Percentiles rank a stretch among this genome's conserved stretches.
phyloP scores from a whole-genome alignment of 1,140 invertebrate genomes.

The Monochamus saltuarius region DNA sequence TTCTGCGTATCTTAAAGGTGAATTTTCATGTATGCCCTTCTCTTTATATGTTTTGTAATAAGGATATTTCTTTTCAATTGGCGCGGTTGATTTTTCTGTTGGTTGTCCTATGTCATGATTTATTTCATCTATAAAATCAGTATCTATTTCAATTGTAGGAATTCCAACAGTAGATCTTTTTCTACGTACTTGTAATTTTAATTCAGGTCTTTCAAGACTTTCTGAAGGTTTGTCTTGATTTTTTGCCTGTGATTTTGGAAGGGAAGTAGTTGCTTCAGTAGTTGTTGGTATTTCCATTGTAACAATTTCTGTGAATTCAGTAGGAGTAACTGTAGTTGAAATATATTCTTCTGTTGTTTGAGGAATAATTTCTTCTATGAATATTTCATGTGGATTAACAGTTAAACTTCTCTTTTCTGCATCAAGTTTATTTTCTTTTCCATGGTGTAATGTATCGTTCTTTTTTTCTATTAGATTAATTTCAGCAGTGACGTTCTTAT shows the following conservation, averaged over 20 bases:
- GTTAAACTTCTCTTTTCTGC: conserved; percentile 1
- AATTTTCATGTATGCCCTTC: conserved; percentile 53
- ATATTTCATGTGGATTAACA: background rate
- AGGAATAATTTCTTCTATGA: conserved; percentile 17
- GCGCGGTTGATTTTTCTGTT: background rate
- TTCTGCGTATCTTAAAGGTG: conserved; percentile 61
- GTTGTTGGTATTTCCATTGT: conserved; percentile 12
- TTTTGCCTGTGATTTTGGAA: background rate
- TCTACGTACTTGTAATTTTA: background rate
- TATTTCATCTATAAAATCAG: conserved; percentile 28
- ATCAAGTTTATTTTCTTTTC: conserved; percentile 10
- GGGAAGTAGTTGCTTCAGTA: conserved; percentile 6
- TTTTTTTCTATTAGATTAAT: background rate
- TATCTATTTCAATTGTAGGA: conserved; percentile 24
- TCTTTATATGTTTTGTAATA: conserved; percentile 37
- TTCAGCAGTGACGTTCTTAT: background rate
- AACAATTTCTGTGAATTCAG: conserved; percentile 1
- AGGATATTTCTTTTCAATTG: conserved; percentile 36
- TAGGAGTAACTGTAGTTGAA: background rate
- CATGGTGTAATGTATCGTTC: background rate
- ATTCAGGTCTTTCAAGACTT: conserved; percentile 1
- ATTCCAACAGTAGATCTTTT: conserved; percentile 29
- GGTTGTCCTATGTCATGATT: conserved; percentile 13
- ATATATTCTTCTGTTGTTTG: background rate
- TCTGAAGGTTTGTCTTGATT: background rate